phyloP scores from a whole-genome alignment of 2,113 vertebrate genomes.

The Pteropus alecto region DNA sequence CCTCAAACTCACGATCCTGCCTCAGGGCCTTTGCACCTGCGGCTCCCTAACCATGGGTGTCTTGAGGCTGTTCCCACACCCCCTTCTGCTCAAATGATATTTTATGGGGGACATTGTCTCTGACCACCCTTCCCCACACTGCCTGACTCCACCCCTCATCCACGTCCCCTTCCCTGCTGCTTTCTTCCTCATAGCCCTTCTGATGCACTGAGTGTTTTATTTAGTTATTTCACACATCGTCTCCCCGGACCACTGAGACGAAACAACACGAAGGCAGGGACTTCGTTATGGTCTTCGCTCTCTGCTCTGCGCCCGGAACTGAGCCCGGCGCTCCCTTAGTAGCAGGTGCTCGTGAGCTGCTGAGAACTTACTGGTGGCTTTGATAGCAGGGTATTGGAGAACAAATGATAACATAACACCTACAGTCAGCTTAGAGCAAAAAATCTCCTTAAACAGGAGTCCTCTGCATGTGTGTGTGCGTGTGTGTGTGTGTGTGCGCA shows the following conservation, averaged over 20 bases:
- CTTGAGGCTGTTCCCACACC: too few relatives aligned
- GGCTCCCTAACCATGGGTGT: background rate
- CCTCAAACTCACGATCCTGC: background rate
- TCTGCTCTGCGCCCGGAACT: rapidly evolving
- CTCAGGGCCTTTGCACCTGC: background rate
- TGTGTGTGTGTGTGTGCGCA: background rate
- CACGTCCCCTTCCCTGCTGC: too few relatives aligned
- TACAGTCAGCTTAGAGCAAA: background rate
- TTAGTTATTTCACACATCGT: too few relatives aligned
- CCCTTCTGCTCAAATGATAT: background rate
- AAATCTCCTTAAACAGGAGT: background rate
- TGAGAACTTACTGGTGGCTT: background rate
- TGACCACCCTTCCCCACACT: rapidly evolving
- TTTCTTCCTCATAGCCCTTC: rapidly evolving
- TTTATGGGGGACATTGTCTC: background rate
- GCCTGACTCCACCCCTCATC: background rate
- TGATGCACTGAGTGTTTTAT: background rate
- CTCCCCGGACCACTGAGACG: background rate
- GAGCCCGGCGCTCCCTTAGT: rapidly evolving
- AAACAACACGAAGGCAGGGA: rapidly evolving
- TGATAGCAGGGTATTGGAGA: background rate
- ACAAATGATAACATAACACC: rapidly evolving
- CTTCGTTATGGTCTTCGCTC: rapidly evolving
- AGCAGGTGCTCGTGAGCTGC: rapidly evolving
- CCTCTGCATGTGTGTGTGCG: background rate